These are phyloP conservation scores for Bombyx huttoni DNA, from an alignment of 2,888 invertebrate genomes.

Conservation along the genomic window DNA sequence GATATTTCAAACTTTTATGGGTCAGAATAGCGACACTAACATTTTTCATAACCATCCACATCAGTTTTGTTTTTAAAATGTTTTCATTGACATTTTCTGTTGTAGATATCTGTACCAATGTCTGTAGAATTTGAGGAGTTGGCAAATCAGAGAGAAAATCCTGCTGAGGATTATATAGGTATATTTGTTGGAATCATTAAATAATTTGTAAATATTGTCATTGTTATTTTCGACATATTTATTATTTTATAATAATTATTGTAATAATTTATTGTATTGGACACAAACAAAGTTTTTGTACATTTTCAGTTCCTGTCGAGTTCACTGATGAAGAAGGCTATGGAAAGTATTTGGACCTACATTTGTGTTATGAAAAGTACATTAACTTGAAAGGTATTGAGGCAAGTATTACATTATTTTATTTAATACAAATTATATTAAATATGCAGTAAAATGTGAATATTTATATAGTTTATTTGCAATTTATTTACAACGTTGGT, in stretches of 20 bases:
- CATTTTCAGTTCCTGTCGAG: constrained; percentile 82
- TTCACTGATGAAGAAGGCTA: constrained; percentile 99
- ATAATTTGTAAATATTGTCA: neutral
- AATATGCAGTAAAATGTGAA: neutral
- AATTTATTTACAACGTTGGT: neutral
- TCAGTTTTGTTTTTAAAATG: neutral
- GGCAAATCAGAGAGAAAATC: constrained; percentile 89
- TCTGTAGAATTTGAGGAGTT: constrained; percentile 98
- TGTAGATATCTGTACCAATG: constrained; percentile 91
- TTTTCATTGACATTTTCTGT: constrained; percentile 15
- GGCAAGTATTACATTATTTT: constrained; percentile 43
- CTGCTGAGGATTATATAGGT: constrained; percentile 86
- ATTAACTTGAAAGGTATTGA: constrained; percentile 97
- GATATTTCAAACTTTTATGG: too few species aligned
- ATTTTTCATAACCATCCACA: too few species aligned
- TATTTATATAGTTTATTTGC: neutral
- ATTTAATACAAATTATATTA: too few species aligned
- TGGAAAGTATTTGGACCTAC: constrained; percentile 97
- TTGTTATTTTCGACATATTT: neutral
- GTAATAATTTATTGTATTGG: neutral
- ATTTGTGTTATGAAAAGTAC: constrained; percentile 96
- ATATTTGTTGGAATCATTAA: constrained; percentile 25
- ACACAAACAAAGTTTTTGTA: neutral
- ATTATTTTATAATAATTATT: neutral
- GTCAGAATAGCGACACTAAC: too few species aligned